Evolutionary conservation across 2,797 vertebrate species (phyloP).

Genomic region (Melanotaenia nigrans): DNA sequence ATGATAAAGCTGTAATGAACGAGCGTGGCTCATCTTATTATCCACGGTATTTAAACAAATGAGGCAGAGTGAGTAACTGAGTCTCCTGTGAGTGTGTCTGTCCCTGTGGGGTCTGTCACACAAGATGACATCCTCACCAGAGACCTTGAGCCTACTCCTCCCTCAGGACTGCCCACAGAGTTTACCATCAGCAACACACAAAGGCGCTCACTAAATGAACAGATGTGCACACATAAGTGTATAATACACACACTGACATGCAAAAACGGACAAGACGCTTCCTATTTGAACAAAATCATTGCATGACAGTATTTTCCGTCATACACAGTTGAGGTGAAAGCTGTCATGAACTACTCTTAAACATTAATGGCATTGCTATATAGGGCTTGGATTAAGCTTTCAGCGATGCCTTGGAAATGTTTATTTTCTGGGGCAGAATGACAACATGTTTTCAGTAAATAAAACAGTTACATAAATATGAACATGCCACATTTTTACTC

Average conservation of each 20-base stretch:
- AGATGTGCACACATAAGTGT: slow-evolving; percentile 1
- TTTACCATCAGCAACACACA: slow-evolving; percentile 65
- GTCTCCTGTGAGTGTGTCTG: slow-evolving; percentile 62
- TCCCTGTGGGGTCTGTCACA: slow-evolving; percentile 73
- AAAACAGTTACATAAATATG: not conserved
- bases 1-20: slow-evolving; percentile 39
- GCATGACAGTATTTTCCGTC: not conserved
- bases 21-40: slow-evolving; percentile 58
- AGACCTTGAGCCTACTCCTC: slow-evolving; percentile 71
- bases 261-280: not conserved
- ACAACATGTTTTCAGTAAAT: not conserved
- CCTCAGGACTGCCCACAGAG: slow-evolving; percentile 66
- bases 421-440: not conserved
- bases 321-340: not conserved
- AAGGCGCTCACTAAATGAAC: slow-evolving; percentile 25
- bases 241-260: slow-evolving; percentile 15
- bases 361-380: not conserved
- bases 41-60: slow-evolving; percentile 71
- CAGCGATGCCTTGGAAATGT: not conserved
- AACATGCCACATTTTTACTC: not conserved
- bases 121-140: slow-evolving; percentile 78
- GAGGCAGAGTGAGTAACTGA: slow-evolving; percentile 55
- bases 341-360: not conserved
- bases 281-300: slow-evolving; percentile 13
- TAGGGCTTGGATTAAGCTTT: not conserved